These are phyloP conservation scores for Hippolais icterina DNA, from an alignment of 2,113 vertebrate species.

Conservation along the genomic window DNA sequence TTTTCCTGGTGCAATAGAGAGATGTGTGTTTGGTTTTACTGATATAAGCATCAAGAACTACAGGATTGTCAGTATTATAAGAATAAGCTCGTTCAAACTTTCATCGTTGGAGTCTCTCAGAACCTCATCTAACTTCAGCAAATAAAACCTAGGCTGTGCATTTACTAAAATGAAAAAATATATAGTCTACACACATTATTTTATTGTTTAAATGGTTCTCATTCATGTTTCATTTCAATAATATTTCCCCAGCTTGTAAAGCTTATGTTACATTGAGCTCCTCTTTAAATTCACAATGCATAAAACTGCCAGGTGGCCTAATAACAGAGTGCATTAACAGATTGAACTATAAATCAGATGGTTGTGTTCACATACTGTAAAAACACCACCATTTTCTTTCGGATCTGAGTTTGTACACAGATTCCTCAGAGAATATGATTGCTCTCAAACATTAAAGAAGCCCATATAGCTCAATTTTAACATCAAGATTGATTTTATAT, in stretches of 20 bases:
- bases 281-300: slow-evolving; percentile 87
- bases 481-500: slow-evolving; percentile 53
- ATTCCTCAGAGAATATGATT: slow-evolving; percentile 64
- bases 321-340: slow-evolving; percentile 85
- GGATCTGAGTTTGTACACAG: slow-evolving; percentile 72
- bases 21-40: slow-evolving; percentile 25
- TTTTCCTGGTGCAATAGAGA: slow-evolving; percentile 27
- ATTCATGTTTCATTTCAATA: slow-evolving; percentile 87
- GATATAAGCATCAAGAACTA: slow-evolving; percentile 12
- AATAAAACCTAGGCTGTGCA: slow-evolving; percentile 70
- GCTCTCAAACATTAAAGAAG: slow-evolving; percentile 63
- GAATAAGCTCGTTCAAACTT: slow-evolving; percentile 60
- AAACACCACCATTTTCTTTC: slow-evolving; percentile 77
- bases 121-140: slow-evolving; percentile 67
- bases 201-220: slow-evolving; percentile 84
- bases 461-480: slow-evolving; percentile 26
- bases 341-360: slow-evolving; percentile 85
- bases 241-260: slow-evolving; percentile 85
- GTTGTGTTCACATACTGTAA: slow-evolving; percentile 79
- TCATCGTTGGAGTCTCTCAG: slow-evolving; percentile 46
- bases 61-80: slow-evolving; percentile 18
- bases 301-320: slow-evolving; percentile 86
- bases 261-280: slow-evolving; percentile 83
- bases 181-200: slow-evolving; percentile 79
- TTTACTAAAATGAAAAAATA: slow-evolving; percentile 79